Percentiles rank a stretch among this genome's conserved stretches.
These are phyloP conservation scores for Triplophysa dalaica DNA, from an alignment of 2,113 vertebrate species.

Conservation along the genomic window DNA sequence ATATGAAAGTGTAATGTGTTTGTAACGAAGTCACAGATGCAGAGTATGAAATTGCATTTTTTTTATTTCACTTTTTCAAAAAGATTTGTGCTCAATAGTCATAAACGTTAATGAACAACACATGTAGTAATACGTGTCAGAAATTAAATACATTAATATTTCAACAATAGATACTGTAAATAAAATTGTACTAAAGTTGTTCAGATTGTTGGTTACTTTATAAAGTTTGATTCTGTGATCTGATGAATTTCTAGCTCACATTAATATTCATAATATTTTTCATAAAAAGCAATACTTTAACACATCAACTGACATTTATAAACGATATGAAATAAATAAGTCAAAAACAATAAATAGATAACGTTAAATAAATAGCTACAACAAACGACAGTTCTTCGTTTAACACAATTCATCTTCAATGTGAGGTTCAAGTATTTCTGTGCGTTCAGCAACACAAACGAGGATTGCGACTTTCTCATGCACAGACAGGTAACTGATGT, in stretches of 20 bases:
- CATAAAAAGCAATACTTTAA: constrained; percentile 5
- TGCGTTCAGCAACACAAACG: constrained; percentile 42
- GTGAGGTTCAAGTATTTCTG: constrained; percentile 57
- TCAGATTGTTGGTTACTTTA: neutral
- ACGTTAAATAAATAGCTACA: constrained; percentile 49
- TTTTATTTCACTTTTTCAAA: neutral
- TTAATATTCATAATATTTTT: neutral
- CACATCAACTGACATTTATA: constrained; percentile 29
- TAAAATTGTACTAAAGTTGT: neutral
- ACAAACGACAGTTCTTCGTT: constrained; percentile 32
- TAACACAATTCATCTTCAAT: constrained; percentile 29
- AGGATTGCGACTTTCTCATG: constrained; percentile 9
- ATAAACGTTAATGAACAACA: neutral
- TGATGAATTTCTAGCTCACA: neutral
- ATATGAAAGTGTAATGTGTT: neutral
- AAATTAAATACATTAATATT: neutral
- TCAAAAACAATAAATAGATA: constrained; percentile 46
- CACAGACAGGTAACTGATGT: neutral
- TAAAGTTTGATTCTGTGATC: neutral
- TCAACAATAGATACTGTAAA: too few relatives aligned
- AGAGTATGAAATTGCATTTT: neutral
- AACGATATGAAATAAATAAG: constrained; percentile 64
- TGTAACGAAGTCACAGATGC: neutral
- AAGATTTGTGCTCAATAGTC: too few relatives aligned
- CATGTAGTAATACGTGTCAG: neutral